Percentiles rank a stretch among this genome's conserved stretches.
Conservation (phyloP, 35 echinoderm and acorn worm species). For the Lytechinus pictus region DNA sequence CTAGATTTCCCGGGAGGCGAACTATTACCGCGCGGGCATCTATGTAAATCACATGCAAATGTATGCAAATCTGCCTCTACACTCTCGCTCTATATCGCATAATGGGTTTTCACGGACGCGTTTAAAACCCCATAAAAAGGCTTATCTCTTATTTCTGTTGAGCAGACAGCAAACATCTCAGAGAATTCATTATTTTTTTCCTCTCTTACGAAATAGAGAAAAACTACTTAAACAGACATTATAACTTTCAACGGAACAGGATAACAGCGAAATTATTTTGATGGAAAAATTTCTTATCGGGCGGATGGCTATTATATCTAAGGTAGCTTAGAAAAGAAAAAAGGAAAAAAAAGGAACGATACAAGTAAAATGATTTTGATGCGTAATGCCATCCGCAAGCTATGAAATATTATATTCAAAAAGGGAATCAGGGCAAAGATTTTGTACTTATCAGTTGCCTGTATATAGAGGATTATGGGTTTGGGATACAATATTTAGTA, state of each 20-base stretch:
- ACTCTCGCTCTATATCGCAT: not conserved
- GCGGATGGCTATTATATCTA: not conserved
- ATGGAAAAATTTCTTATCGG: not conserved
- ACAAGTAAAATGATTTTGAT: not conserved
- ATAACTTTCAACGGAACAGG: not conserved
- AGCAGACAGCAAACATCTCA: not conserved
- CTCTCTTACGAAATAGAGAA: not conserved
- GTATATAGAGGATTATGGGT: not conserved
- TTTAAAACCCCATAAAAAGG: slow-evolving; percentile 22
- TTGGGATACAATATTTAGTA: not conserved
- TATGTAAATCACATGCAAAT: slow-evolving; percentile 41
- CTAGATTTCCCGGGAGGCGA: slow-evolving; percentile 37
- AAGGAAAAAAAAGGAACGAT: not conserved
- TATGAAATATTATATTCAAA: slow-evolving; percentile 12
- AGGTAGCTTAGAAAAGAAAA: not conserved
- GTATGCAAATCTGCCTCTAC: slow-evolving; percentile 28
- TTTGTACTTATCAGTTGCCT: not conserved
- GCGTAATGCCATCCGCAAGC: not conserved
- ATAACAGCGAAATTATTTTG: not conserved
- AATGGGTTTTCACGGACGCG: slow-evolving; percentile 25
- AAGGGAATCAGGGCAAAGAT: not conserved
- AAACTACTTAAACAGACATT: slow-evolving; percentile 9
- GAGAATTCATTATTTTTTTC: not conserved
- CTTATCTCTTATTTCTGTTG: not conserved
- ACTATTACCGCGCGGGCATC: slow-evolving; percentile 21